A percentile compares a stretch with the other conserved stretches of the same genome.
These are phyloP conservation scores for Griposia aprilina DNA, from an alignment of 2,888 invertebrate species.

Conservation along the genomic window DNA sequence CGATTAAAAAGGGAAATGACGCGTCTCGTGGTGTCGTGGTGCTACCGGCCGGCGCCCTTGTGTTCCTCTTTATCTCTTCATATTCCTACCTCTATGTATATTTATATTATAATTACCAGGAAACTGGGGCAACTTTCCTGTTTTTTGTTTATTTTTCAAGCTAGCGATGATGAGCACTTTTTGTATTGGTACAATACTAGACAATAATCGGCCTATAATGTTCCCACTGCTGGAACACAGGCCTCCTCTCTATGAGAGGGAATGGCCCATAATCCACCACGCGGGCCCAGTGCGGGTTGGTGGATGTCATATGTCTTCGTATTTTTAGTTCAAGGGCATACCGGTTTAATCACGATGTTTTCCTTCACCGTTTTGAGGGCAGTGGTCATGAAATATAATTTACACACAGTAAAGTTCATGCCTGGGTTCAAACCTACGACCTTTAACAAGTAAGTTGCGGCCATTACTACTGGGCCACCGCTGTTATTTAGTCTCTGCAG, in stretches of 20 bases:
- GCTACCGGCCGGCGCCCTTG: constrained; percentile 2
- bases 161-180: neutral
- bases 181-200: neutral
- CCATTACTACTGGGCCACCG: no score
- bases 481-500: neutral
- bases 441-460: no score
- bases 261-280: neutral
- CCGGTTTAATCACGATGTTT: neutral
- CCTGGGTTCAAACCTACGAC: no score
- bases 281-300: neutral
- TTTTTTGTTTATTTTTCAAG: neutral
- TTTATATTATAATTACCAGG: constrained; percentile 17
- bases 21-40: constrained; percentile 25
- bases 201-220: neutral
- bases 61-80: constrained; percentile 46
- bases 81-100: neutral
- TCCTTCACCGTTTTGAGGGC: neutral
- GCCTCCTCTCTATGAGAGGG: neutral
- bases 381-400: neutral
- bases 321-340: neutral
- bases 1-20: constrained; percentile 59
- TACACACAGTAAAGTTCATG: no score
- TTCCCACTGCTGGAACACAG: no score
- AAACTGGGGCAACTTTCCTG: neutral
- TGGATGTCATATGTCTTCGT: neutral